Evolutionary conservation across 2,888 invertebrate genomes (phyloP).

Genomic region (Gastracanthus pulcherrimus): DNA sequence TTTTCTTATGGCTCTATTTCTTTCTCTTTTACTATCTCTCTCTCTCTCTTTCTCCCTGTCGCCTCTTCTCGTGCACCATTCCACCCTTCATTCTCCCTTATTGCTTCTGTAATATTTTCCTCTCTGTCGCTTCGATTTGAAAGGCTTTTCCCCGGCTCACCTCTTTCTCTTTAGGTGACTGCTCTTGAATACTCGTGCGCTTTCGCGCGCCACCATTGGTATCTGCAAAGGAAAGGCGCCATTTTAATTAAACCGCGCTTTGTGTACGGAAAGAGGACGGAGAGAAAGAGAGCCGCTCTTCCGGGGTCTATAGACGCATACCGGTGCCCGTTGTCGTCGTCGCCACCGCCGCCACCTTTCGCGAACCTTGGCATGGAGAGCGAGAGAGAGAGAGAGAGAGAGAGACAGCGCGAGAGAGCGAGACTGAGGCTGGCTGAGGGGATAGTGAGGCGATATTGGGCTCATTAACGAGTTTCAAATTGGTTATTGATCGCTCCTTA

Average conservation of each 20-base stretch:
- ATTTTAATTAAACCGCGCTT: conserved; percentile 62
- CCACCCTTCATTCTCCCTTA: conserved; percentile 3
- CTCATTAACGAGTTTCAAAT: conserved; percentile 65
- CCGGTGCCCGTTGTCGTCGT: background rate
- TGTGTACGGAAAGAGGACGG: conserved; percentile 53
- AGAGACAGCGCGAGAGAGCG: background rate
- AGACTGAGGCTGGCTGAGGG: background rate
- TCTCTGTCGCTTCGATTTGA: conserved; percentile 28
- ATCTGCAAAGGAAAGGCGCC: conserved; percentile 56
- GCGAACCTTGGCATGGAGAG: too few relatives aligned
- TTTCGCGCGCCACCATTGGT: conserved; percentile 19
- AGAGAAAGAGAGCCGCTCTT: background rate
- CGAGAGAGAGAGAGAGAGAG: background rate
- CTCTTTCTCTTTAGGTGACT: conserved; percentile 30
- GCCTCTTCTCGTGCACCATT: background rate
- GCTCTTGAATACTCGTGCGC: conserved; percentile 48
- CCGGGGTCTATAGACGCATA: background rate
- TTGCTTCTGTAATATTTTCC: conserved; percentile 39
- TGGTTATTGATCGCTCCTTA: conserved; percentile 65
- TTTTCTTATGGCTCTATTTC: conserved; percentile 41
- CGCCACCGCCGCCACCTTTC: too few relatives aligned
- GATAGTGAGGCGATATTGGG: conserved; percentile 56
- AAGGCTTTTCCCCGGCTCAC: conserved; percentile 3
- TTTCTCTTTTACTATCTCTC: background rate
- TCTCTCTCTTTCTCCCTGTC: background rate